Conservation (phyloP, 2,797 vertebrate genomes). For the Anguilla pacifica region DNA sequence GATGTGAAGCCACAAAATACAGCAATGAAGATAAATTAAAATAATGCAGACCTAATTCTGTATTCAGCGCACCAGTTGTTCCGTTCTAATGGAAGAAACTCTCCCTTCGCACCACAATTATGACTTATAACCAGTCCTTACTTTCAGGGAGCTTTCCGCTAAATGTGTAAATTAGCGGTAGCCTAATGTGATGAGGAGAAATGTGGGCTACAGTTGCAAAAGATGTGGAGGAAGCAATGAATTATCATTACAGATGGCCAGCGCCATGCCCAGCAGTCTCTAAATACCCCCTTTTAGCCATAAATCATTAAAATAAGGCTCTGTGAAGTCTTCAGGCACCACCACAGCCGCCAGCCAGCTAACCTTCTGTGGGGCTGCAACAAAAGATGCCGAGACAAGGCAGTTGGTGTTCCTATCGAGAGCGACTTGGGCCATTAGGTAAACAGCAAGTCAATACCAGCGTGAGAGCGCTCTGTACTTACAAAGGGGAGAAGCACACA, state of each 20-base stretch:
- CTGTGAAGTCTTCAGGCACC: not conserved
- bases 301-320: conserved; percentile 3
- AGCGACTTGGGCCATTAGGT: conserved; percentile 2
- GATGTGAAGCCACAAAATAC: not conserved
- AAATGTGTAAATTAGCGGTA: not conserved
- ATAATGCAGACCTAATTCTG: not conserved
- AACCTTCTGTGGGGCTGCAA: not conserved
- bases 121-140: not conserved
- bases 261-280: not conserved
- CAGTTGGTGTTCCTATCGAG: not conserved
- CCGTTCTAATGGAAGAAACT: not conserved
- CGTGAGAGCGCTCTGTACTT: not conserved
- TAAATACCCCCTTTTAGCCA: not conserved
- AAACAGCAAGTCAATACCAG: conserved; percentile 20
- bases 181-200: not conserved
- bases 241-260: conserved; percentile 1
- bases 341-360: not conserved
- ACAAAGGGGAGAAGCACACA: not conserved
- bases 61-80: not conserved
- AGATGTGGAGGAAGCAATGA: not conserved
- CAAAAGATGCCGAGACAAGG: not conserved
- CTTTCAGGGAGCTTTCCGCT: not conserved
- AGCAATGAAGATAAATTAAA: not conserved
- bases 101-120: not conserved
- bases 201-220: not conserved